Evolutionary conservation across 2,888 invertebrate genomes (phyloP).

Genomic region (Epirrhoe tristata): DNA sequence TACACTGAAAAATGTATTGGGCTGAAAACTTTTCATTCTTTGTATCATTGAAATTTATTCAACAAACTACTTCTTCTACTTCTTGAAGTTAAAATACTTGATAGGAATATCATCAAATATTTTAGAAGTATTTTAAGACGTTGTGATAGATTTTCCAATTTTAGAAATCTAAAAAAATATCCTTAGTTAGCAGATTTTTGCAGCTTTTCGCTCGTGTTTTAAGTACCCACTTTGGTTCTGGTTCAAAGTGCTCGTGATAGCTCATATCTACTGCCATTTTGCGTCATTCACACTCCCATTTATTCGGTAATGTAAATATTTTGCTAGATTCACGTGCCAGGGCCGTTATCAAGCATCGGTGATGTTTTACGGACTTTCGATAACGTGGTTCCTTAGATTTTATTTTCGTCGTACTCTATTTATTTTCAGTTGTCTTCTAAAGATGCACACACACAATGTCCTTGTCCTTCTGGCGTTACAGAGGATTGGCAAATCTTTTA

Average conservation of each 20-base stretch:
- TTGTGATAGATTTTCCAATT: background rate
- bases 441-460: background rate
- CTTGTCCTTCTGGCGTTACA: background rate
- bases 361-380: constrained; percentile 33
- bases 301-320: constrained; percentile 54
- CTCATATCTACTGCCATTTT: constrained; percentile 50
- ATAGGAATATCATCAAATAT: no score
- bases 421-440: background rate
- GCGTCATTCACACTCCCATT: constrained; percentile 54
- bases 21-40: no score
- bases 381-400: constrained; percentile 15
- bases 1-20: background rate
- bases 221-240: constrained; percentile 47
- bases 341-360: constrained; percentile 38
- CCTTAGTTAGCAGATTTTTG: background rate
- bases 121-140: no score
- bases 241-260: constrained; percentile 59
- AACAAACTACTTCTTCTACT: no score
- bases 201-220: constrained; percentile 12
- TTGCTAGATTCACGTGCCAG: constrained; percentile 38
- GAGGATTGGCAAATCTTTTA: background rate
- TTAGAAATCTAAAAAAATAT: background rate
- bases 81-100: no score
- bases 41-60: no score
- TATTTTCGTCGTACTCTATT: constrained; percentile 2